Evolutionary conservation across 1,140 invertebrate genomes (phyloP).

Genomic region (Macrocentrus cingulum): DNA sequence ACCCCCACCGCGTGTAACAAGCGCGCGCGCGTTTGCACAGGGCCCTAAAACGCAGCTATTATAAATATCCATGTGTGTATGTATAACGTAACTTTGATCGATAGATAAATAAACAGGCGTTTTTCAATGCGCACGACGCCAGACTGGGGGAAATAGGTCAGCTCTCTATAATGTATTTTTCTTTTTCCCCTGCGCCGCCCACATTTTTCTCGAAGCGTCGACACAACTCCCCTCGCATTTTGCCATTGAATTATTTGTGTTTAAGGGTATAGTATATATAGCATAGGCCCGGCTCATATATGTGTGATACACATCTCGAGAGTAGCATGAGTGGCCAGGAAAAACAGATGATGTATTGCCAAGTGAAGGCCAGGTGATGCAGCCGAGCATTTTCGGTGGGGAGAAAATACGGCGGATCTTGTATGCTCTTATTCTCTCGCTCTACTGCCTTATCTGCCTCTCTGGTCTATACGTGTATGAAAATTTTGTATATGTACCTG

Average conservation of each 20-base stretch:
- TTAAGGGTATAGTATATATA: not conserved
- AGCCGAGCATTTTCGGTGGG: too few species aligned
- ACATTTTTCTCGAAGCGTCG: too few species aligned
- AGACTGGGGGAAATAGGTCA: not conserved
- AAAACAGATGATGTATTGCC: too few species aligned
- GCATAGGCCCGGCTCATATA: too few species aligned
- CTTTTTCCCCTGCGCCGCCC: not conserved
- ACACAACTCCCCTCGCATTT: not conserved
- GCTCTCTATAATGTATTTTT: too few species aligned
- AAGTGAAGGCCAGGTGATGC: slow-evolving; percentile 6
- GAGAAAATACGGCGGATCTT: too few species aligned
- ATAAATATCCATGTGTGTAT: not conserved
- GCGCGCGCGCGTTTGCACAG: too few species aligned
- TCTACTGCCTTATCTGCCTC: not conserved
- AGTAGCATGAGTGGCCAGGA: too few species aligned
- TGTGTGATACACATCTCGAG: too few species aligned
- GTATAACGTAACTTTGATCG: slow-evolving; percentile 8
- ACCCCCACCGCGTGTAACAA: slow-evolving; percentile 10
- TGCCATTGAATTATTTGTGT: slow-evolving; percentile 1
- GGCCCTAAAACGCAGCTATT: slow-evolving; percentile 12
- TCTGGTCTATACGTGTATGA: not conserved
- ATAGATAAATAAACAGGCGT: slow-evolving; percentile 17
- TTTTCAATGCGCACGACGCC: not conserved
- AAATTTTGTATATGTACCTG: not conserved
- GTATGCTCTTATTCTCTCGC: not conserved